Base-by-base conservation (phyloP, 2,797 vertebrate species). In the Gouania willdenowi region DNA sequence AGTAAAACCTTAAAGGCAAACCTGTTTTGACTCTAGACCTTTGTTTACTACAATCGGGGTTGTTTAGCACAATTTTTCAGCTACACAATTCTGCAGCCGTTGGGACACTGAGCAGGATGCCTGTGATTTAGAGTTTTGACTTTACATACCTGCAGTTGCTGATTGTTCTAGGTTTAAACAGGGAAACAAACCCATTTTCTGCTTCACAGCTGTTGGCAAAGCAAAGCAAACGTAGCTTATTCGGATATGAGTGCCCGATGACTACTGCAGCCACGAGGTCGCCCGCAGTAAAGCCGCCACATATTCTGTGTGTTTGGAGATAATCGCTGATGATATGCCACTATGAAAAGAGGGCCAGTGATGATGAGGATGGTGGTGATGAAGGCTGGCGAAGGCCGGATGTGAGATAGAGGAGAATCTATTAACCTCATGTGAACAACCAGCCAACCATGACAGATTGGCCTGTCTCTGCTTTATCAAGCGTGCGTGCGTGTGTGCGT, bases 351-450 rank as follows among this genome's bases (percentile, higher is more conserved):
- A 75, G 24, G 28, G 24, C 33, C 6, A 17, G 6, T 36, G 67
- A 67, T 56, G 68, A 66, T 48, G 17, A 6, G 36, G 67, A 67
- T 56, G 68, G 66, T 48, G 59, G 19, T 8, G 42, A 76, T 65
- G 74, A 57, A 60, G 59, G 58, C 62, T 28, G 34, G 50, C 47
- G 31, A 13, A 14, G 13, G 13, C 14, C 2, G 58, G 50, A 62
- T 39, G 42, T 19, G 59, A 68, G 66, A 79, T 69, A 70, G 61
- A 46, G 61, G 45, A 14, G 47, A 76, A 75, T 83, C 80, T 75
- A 84, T 81, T 87, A 85, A 81, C 81, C 80, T 62, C 44, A 17
- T 62, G 77, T 67, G 79, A 72, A 78, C 75, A 69, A 65, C 42
- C 59, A 68, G 69, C 74, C 71, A 61, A 46, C 66, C 63, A 45